Percentiles rank a stretch among this genome's conserved stretches.
These are phyloP conservation scores for Caenorhabditis inopinata DNA, from an alignment of 1,140 invertebrate genomes.

Conservation along the genomic window DNA sequence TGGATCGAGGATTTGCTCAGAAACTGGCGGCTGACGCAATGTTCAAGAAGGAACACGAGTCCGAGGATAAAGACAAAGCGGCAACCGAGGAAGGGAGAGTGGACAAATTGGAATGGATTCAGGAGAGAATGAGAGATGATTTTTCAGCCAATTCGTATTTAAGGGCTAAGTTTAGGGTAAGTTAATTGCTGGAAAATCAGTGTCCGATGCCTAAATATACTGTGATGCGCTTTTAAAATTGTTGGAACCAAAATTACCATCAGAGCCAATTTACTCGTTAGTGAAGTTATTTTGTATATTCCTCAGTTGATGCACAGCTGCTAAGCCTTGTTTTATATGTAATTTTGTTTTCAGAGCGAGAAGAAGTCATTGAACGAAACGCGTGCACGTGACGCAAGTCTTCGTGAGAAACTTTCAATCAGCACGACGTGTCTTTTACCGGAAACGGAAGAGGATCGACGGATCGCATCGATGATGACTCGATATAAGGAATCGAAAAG, in stretches of 20 bases:
- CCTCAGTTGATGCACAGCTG: too few species aligned
- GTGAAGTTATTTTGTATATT: too few species aligned
- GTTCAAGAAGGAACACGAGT: slow-evolving; percentile 61
- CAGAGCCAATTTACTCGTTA: too few species aligned
- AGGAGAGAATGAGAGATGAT: slow-evolving; percentile 61
- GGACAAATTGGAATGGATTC: slow-evolving; percentile 59
- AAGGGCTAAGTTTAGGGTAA: slow-evolving; percentile 56
- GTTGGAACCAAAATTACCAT: too few species aligned
- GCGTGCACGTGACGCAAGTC: slow-evolving; percentile 51
- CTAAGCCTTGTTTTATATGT: background rate
- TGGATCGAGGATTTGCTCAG: slow-evolving; percentile 57
- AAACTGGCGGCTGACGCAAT: slow-evolving; percentile 63
- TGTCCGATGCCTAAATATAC: too few species aligned
- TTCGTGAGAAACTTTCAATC: slow-evolving; percentile 53
- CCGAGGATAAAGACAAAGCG: slow-evolving; percentile 55
- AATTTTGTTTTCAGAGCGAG: slow-evolving; percentile 53
- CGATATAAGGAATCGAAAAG: slow-evolving; percentile 52
- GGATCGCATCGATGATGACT: slow-evolving; percentile 54
- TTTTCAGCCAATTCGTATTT: slow-evolving; percentile 59
- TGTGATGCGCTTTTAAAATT: too few species aligned
- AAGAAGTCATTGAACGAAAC: slow-evolving; percentile 56
- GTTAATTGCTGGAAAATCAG: slow-evolving; percentile 37
- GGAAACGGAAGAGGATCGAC: slow-evolving; percentile 56
- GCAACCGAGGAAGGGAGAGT: slow-evolving; percentile 53
- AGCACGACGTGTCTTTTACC: slow-evolving; percentile 52